Percentiles rank a stretch among this genome's conserved stretches.
phyloP scores from a whole-genome alignment of 2,113 vertebrate genomes.

The Delphinapterus leucas region DNA sequence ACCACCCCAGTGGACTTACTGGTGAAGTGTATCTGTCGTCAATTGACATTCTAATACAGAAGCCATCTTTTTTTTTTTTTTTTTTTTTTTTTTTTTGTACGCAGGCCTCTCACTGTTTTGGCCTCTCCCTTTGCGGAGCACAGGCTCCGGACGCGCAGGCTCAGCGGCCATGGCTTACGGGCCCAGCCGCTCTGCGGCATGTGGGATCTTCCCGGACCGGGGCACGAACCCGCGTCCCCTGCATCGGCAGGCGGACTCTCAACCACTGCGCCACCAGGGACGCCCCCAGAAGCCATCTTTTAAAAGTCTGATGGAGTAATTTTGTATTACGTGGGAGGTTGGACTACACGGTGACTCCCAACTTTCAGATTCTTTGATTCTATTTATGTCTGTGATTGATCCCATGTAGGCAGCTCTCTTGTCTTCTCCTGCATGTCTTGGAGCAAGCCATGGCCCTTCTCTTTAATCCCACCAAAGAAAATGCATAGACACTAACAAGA shows the following conservation, averaged over 20 bases:
- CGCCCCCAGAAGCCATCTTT: background rate
- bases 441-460: background rate
- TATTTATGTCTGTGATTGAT: background rate
- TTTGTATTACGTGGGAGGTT: background rate
- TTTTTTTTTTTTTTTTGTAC: too few relatives aligned
- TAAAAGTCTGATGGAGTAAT: background rate
- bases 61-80: too few relatives aligned
- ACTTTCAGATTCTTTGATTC: background rate
- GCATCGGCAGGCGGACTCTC: too few relatives aligned
- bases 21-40: background rate
- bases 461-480: background rate
- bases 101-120: fast-evolving
- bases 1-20: background rate
- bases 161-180: too few relatives aligned
- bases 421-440: background rate
- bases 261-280: too few relatives aligned
- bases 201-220: too few relatives aligned
- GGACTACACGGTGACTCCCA: background rate
- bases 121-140: too few relatives aligned
- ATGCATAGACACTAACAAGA: background rate
- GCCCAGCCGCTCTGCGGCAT: too few relatives aligned
- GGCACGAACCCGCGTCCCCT: too few relatives aligned
- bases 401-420: background rate
- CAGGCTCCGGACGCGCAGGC: too few relatives aligned
- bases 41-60: background rate